Percentiles rank a stretch among this genome's conserved stretches.
phyloP scores from a whole-genome alignment of 2,888 invertebrate species.

The Epinotia ramella region DNA sequence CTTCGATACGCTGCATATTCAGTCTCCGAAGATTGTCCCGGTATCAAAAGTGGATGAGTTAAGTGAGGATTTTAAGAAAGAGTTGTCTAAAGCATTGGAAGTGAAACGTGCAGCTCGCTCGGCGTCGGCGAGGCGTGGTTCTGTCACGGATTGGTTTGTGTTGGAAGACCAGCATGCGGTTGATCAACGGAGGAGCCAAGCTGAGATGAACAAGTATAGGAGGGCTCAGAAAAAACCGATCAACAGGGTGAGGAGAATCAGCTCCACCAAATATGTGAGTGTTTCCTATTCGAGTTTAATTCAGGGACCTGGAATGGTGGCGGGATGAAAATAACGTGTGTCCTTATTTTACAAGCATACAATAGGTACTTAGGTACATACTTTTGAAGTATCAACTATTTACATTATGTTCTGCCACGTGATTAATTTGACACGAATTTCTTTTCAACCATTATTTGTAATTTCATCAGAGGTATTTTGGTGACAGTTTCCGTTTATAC shows the following conservation, averaged over 20 bases:
- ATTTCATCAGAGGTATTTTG: too few species aligned
- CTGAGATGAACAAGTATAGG: slow-evolving; percentile 69
- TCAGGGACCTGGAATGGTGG: not conserved
- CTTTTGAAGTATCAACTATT: not conserved
- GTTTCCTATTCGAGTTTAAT: slow-evolving; percentile 1
- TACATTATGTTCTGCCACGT: not conserved
- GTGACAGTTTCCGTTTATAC: too few species aligned
- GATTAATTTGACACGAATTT: not conserved
- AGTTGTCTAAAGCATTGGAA: slow-evolving; percentile 67
- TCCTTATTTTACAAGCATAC: too few species aligned
- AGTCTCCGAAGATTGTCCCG: slow-evolving; percentile 75
- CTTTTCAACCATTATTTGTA: not conserved
- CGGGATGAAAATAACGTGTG: not conserved
- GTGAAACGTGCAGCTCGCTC: slow-evolving; percentile 58
- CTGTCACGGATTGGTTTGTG: slow-evolving; percentile 81
- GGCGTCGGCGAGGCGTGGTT: slow-evolving; percentile 67
- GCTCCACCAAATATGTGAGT: slow-evolving; percentile 83
- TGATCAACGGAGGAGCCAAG: slow-evolving; percentile 45
- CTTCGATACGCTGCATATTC: slow-evolving; percentile 62
- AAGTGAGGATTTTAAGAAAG: slow-evolving; percentile 75
- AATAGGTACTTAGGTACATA: not conserved
- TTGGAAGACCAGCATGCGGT: slow-evolving; percentile 64
- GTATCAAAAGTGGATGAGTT: slow-evolving; percentile 70
- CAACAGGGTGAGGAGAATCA: slow-evolving; percentile 75
- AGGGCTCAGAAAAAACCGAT: slow-evolving; percentile 72